phyloP scores from a whole-genome alignment of 2,113 vertebrate genomes.

The Chascanopsetta lugubris region DNA sequence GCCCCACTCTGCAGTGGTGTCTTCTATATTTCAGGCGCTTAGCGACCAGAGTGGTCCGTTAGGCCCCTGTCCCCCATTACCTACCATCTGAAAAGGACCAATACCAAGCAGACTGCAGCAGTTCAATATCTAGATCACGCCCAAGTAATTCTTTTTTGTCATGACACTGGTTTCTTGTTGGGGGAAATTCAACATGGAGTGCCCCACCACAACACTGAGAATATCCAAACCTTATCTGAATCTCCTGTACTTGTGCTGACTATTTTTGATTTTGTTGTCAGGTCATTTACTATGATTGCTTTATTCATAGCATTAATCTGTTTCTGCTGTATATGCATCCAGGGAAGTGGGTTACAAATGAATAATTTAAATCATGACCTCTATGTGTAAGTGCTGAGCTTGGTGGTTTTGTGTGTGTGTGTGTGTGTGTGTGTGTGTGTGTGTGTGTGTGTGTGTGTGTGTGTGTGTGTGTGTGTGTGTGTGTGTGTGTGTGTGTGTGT shows the following conservation, averaged over 20 bases:
- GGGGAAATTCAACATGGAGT: too few relatives aligned
- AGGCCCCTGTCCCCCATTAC: not conserved
- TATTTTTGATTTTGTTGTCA: not conserved
- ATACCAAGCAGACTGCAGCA: not conserved
- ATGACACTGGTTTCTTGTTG: constrained; percentile 2
- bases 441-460: too few relatives aligned
- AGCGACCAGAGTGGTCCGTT: constrained; percentile 39
- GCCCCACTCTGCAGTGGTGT: constrained; percentile 22
- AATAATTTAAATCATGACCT: constrained; percentile 49
- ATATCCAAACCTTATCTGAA: not conserved
- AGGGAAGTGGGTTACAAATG: constrained; percentile 47
- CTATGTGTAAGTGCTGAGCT: constrained; percentile 38
- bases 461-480: too few relatives aligned
- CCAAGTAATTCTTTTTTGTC: constrained; percentile 34
- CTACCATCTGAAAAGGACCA: constrained; percentile 11
- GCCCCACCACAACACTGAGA: too few relatives aligned
- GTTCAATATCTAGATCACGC: constrained; percentile 56
- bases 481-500: too few relatives aligned
- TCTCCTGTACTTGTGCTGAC: not conserved
- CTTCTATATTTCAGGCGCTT: constrained; percentile 72
- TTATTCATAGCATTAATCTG: constrained; percentile 7
- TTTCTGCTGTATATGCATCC: not conserved
- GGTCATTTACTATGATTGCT: constrained; percentile 7
- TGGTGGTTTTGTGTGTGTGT: constrained; percentile 7
- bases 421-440: too few relatives aligned